Evolutionary conservation across 2,888 invertebrate species (phyloP).

Genomic region (Parochlus steinenii): DNA sequence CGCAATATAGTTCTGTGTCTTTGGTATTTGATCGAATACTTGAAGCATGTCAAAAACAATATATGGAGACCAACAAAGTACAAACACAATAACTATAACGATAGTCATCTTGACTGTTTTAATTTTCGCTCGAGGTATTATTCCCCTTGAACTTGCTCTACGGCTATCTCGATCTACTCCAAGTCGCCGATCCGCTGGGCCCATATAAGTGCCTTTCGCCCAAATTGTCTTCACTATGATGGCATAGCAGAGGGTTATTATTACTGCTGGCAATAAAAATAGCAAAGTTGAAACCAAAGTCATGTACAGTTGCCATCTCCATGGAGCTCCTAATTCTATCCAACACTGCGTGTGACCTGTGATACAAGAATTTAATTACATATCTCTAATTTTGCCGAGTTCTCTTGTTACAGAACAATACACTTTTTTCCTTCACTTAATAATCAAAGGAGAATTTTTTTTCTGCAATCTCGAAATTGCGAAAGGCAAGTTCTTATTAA

Average conservation of each 20-base stretch:
- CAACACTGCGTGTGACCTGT: constrained; percentile 65
- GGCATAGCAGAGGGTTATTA: constrained; percentile 79
- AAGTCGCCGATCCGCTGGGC: constrained; percentile 23
- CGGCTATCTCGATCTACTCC: constrained; percentile 37
- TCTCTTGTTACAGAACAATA: too few relatives aligned
- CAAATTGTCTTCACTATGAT: constrained; percentile 86
- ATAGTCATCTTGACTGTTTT: constrained; percentile 97
- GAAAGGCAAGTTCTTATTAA: too few relatives aligned
- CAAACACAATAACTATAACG: constrained; percentile 75
- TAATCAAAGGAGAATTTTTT: too few relatives aligned
- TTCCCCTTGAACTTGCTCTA: constrained; percentile 76
- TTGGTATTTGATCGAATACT: constrained; percentile 68
- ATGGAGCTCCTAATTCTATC: constrained; percentile 61
- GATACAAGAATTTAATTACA: too few relatives aligned
- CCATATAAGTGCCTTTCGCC: constrained; percentile 44
- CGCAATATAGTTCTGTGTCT: constrained; percentile 63
- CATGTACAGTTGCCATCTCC: constrained; percentile 81
- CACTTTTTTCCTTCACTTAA: too few relatives aligned
- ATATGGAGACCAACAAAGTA: constrained; percentile 90
- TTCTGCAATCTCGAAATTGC: too few relatives aligned
- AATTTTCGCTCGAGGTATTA: constrained; percentile 88
- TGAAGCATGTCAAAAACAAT: constrained; percentile 82
- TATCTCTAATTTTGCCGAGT: too few relatives aligned
- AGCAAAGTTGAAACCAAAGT: constrained; percentile 62
- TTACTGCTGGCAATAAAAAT: constrained; percentile 71